Conservation (phyloP, 2,797 vertebrate genomes). For the Enoplosus armatus region DNA sequence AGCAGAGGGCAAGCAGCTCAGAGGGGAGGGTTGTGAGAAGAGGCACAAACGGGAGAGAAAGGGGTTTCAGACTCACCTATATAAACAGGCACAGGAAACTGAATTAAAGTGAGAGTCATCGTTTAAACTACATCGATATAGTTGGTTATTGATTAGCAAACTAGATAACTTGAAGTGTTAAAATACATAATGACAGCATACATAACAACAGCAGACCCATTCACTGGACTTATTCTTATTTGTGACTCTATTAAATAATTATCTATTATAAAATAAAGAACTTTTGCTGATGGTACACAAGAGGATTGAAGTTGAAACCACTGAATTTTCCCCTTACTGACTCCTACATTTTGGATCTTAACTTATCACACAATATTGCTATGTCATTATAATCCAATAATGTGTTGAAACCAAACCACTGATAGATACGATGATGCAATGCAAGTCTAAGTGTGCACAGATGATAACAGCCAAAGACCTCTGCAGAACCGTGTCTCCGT, state of each 20-base stretch:
- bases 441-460: slow-evolving; percentile 1
- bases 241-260: no score
- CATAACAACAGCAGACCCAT: not conserved
- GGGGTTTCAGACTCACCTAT: not conserved
- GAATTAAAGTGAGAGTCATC: not conserved
- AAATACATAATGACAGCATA: no score
- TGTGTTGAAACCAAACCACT: not conserved
- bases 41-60: not conserved
- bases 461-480: slow-evolving; percentile 9
- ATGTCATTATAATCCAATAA: not conserved
- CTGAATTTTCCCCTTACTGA: no score
- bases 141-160: not conserved
- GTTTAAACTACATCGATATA: not conserved
- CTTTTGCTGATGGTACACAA: no score
- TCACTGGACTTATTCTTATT: no score
- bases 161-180: not conserved
- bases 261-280: no score
- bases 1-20: slow-evolving; percentile 10
- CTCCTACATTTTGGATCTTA: not conserved
- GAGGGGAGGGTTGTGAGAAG: not conserved
- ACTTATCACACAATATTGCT: not conserved
- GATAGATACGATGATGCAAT: not conserved
- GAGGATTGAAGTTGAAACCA: no score
- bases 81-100: not conserved
- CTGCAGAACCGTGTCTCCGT: slow-evolving; percentile 12